Evolutionary conservation across 2,888 invertebrate genomes (phyloP), one percentile per base, ranked within the genome.

Genomic region (Pseudoips prasinana): DNA sequence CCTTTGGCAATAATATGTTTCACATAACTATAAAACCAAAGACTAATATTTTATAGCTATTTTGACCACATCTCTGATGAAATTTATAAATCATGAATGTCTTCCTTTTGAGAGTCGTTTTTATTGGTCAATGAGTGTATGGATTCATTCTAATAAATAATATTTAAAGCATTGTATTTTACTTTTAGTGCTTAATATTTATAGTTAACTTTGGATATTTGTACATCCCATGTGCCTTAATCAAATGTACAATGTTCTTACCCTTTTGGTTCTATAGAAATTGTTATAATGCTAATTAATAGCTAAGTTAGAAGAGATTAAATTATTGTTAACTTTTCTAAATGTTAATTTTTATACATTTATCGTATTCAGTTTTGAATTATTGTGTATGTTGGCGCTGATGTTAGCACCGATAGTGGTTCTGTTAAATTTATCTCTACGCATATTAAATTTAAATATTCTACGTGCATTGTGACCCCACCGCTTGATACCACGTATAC

Each of bases 271-370:
- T 81, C 81, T 85, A 78, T 81, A 75, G 48, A 72, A 68, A 51
- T 57, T 85, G 83, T 86, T 86, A 80, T 57, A 74, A 62, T 75
- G 79, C 78, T 84, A 82, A 72, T 65, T 69, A 68, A 62, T 73
- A 73, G 69, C 75, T 81, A 77, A 77, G 76, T 73, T 82, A 82
- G 81, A 82, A 73, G 84, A 87, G 85, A 87, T 86, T 87, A 87
- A 87, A 86, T 86, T 86, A 87, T 87, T 87, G 86, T 87, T 88
- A 85, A 87, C 77, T 85, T 82, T 80, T 73, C 84, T 84, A 70
- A 78, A 84, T 80, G 76, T 85, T 85, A 82, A 81, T 81, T 73
- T 74, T 76, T 80, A 75, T 75, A 65, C 59, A 60, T 58, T 59
- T 58, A 64, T 61, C 54, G 44, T 56, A 54, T 37, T 64, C 57